Conservation (phyloP, 2,888 invertebrate species). For the Prosopocoilus inquinatus region DNA sequence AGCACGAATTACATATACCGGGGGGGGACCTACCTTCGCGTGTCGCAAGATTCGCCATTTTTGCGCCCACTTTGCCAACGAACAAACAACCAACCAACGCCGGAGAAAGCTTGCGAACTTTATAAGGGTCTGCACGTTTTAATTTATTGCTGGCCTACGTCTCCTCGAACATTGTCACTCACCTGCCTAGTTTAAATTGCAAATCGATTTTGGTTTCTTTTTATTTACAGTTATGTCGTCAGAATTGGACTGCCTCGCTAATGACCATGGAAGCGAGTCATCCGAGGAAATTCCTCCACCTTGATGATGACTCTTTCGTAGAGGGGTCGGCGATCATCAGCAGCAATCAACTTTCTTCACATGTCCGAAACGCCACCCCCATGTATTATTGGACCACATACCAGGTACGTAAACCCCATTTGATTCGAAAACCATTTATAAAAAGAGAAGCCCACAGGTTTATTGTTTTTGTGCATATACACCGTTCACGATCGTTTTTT, state of each 20-base stretch:
- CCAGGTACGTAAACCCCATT: constrained; percentile 15
- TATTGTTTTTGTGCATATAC: too few species aligned
- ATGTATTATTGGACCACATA: constrained; percentile 21
- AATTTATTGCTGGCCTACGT: neutral
- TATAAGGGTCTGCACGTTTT: constrained; percentile 1
- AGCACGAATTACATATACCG: too few species aligned
- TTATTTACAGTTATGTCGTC: neutral
- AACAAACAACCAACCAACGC: too few species aligned
- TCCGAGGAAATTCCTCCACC: neutral
- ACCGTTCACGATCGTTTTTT: too few species aligned
- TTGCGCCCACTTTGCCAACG: neutral
- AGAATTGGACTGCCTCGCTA: neutral
- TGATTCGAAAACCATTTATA: constrained; percentile 6
- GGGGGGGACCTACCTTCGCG: neutral
- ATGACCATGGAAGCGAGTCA: neutral
- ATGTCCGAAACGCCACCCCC: constrained; percentile 19
- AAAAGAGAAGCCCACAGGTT: too few species aligned
- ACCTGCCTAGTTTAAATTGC: neutral
- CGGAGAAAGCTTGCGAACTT: neutral
- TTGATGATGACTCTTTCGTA: neutral
- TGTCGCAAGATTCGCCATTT: constrained; percentile 2
- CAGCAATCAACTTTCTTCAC: neutral
- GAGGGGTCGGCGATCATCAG: neutral
- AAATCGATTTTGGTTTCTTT: neutral
- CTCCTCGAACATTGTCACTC: neutral